phyloP scores from a whole-genome alignment of 2,888 invertebrate genomes.

The Himalopsyche japonica region DNA sequence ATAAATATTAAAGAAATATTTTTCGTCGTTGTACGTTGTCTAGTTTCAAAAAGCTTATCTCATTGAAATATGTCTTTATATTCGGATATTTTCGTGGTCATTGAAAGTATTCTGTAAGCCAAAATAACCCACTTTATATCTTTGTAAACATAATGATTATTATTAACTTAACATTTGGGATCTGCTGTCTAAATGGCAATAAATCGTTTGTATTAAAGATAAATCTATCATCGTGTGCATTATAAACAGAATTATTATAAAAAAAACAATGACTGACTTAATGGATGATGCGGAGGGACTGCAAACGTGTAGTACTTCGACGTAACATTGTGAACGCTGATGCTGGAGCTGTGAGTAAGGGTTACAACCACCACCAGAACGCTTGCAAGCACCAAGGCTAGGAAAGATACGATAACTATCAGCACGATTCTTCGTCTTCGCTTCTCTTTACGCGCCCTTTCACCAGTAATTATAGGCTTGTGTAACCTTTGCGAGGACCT shows the following conservation, averaged over 20 bases:
- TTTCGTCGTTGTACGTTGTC: too few relatives aligned
- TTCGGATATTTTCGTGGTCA: too few relatives aligned
- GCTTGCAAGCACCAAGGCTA: slow-evolving; percentile 73
- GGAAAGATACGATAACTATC: slow-evolving; percentile 71
- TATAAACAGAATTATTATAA: background rate
- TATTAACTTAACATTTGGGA: too few relatives aligned
- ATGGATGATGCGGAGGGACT: slow-evolving; percentile 63
- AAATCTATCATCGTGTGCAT: too few relatives aligned
- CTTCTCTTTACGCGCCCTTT: slow-evolving; percentile 65
- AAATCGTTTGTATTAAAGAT: too few relatives aligned
- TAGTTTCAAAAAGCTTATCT: too few relatives aligned
- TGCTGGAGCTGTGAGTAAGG: slow-evolving; percentile 71
- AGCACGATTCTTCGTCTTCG: slow-evolving; percentile 71
- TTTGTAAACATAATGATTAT: too few relatives aligned
- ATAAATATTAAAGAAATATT: too few relatives aligned
- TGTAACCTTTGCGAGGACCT: slow-evolving; percentile 55
- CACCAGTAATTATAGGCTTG: slow-evolving; percentile 53
- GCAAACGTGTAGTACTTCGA: slow-evolving; percentile 69
- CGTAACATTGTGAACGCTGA: slow-evolving; percentile 65
- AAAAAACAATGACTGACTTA: slow-evolving; percentile 60
- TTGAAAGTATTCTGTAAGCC: too few relatives aligned
- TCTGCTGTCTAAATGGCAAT: too few relatives aligned
- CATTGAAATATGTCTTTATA: too few relatives aligned
- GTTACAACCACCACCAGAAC: slow-evolving; percentile 78
- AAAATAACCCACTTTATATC: too few relatives aligned